Conservation (phyloP, 2,113 vertebrate genomes). For the Oryzias javanicus region DNA sequence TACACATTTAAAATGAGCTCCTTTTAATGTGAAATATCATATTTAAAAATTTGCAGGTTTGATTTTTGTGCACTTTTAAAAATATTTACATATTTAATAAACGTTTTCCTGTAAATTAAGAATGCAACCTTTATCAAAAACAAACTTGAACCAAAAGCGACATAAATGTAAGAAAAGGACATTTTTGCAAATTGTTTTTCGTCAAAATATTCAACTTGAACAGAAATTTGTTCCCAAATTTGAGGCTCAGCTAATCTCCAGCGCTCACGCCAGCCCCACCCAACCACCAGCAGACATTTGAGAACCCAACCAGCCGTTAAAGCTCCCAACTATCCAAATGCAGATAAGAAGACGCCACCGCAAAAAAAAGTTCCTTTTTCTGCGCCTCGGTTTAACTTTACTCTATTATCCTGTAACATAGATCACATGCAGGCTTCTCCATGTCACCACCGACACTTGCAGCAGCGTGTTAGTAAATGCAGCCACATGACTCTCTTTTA, state of each 20-base stretch:
- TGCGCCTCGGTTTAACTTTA: not conserved
- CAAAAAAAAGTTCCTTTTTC: not conserved
- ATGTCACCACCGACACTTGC: slow-evolving; percentile 16
- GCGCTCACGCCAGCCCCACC: slow-evolving; percentile 51
- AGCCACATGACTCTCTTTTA: slow-evolving; percentile 49
- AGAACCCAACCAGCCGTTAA: not conserved
- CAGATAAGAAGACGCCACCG: slow-evolving; percentile 6
- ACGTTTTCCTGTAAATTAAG: too few species aligned
- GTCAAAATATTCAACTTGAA: slow-evolving; percentile 5
- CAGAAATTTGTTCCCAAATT: not conserved
- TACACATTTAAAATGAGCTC: not conserved
- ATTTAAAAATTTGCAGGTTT: not conserved
- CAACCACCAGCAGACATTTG: slow-evolving; percentile 17
- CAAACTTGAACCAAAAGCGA: too few species aligned
- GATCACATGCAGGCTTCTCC: slow-evolving; percentile 35
- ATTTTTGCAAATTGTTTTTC: too few species aligned
- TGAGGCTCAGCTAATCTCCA: slow-evolving; percentile 49
- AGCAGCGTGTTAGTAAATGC: slow-evolving; percentile 9
- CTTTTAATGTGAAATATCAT: slow-evolving; percentile 19
- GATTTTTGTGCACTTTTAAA: too few species aligned
- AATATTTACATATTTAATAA: too few species aligned
- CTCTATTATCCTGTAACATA: slow-evolving; percentile 5
- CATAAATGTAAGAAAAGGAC: too few species aligned
- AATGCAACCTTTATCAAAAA: too few species aligned
- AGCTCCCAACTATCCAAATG: not conserved